Base-by-base conservation (phyloP, 1,140 invertebrate genomes). In the Luehdorfia chinensis region DNA sequence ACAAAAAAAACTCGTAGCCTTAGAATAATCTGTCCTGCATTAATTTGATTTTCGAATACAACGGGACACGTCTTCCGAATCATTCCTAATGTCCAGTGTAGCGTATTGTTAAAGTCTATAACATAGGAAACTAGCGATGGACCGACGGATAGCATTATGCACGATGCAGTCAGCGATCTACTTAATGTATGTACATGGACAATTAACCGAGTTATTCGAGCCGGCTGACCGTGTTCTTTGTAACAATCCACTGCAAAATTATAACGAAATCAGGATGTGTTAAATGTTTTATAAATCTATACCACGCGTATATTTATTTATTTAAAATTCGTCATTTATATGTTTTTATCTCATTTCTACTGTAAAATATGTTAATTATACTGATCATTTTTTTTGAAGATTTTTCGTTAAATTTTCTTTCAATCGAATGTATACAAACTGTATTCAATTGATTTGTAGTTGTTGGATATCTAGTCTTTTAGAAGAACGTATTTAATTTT, bases 161-260 rank as follows among this genome's bases (percentile, higher is more conserved):
- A 16, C 46, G 46, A 51, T 41, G 51, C 52, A 59, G 15, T 27
- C 49, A 25, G 21, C 53, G 56, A 49, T 52, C 41, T 39, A 57
- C 53, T 52, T 56, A 54, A 43, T 50, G 47, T 46, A 16, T 41
- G 44, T 52, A 51, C 54, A 55, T 55, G 47, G 31, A 65, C 66
- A 69, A 69, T 73, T 73, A 69, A 53, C 59, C 58, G 58, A 69
- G 55, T 59, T 61, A 61, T 32, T 59, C 50, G 27, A 54, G 52
- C 44, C 49, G 36, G 45, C 59, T 70, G 62, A 68, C 65, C 67
- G 70, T 64, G 62, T 70, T 68, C 45, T 52, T 52, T 9, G 25
- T 27, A 50, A 50, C 21, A 34, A 45, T 47, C 15, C 37, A 44
- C 33, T 41, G 43, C 33, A 30, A 55, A 54, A n/a, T n/a, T n/a